These are phyloP conservation scores for Muscicapa comitata DNA, from an alignment of 2,797 vertebrate genomes.

Conservation along the genomic window DNA sequence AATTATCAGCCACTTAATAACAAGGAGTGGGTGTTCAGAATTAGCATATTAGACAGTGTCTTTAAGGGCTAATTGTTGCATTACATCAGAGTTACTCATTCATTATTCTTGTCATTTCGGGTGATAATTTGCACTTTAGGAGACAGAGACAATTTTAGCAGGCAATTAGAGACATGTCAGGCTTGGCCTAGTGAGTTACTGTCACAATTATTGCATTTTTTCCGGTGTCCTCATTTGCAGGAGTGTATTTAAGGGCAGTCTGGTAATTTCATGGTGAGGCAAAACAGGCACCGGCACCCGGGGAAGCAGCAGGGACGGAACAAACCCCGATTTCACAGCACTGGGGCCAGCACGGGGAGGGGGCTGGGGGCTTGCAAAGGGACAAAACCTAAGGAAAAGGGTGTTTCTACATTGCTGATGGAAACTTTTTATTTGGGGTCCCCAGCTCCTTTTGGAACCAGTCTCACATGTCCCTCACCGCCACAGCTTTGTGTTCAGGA, in stretches of 20 bases:
- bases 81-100: slow-evolving; percentile 86
- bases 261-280: slow-evolving; percentile 66
- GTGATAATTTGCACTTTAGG: slow-evolving; percentile 87
- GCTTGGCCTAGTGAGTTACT: slow-evolving; percentile 83
- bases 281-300: slow-evolving; percentile 39
- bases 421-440: neutral
- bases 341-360: neutral
- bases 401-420: fast-evolving
- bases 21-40: slow-evolving; percentile 82
- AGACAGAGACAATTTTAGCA: slow-evolving; percentile 86
- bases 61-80: slow-evolving; percentile 87
- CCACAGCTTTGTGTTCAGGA: fast-evolving
- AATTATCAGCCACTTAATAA: slow-evolving; percentile 87
- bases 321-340: neutral
- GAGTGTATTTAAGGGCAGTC: slow-evolving; percentile 71
- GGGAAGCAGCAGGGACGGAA: neutral
- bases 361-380: neutral
- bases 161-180: slow-evolving; percentile 85
- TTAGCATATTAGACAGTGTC: slow-evolving; percentile 86
- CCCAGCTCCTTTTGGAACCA: fast-evolving
- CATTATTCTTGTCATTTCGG: slow-evolving; percentile 87
- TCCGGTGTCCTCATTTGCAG: slow-evolving; percentile 75
- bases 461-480: fast-evolving
- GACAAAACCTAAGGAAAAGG: neutral
- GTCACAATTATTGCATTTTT: slow-evolving; percentile 80